Evolutionary conservation across 53 echinoderm and acorn worm genomes (phyloP).

Genomic region (Paracentrotus lividus): DNA sequence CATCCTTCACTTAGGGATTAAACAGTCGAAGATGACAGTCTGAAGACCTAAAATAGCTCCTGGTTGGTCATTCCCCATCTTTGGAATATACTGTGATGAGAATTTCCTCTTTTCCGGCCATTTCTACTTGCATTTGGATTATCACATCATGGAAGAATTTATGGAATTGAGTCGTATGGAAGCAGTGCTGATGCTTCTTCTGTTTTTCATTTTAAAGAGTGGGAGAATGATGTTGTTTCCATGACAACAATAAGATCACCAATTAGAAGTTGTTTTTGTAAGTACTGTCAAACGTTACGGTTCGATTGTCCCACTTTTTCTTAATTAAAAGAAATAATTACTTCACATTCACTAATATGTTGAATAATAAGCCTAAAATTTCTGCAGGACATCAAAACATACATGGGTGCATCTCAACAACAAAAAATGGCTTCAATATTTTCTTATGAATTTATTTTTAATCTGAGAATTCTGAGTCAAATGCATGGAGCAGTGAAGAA

Average conservation of each 20-base stretch:
- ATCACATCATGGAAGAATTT: neutral
- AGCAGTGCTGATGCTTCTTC: neutral
- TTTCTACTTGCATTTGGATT: neutral
- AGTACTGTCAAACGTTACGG: neutral
- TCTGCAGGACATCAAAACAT: too few relatives aligned
- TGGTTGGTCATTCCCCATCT: neutral
- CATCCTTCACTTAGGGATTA: neutral
- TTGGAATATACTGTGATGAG: neutral
- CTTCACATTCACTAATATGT: too few relatives aligned
- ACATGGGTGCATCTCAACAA: too few relatives aligned
- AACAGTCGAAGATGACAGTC: neutral
- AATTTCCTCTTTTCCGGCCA: constrained; percentile 31
- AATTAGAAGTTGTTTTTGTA: neutral
- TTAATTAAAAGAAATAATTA: too few relatives aligned
- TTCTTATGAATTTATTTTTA: too few relatives aligned
- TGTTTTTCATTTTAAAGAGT: neutral
- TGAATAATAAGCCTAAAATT: neutral
- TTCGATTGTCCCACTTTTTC: too few relatives aligned
- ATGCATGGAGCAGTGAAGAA: neutral
- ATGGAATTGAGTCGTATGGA: neutral
- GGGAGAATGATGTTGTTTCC: neutral
- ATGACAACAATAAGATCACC: neutral
- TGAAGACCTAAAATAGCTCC: constrained; percentile 3
- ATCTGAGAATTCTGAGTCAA: too few relatives aligned
- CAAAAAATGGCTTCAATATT: too few relatives aligned